phyloP scores from a whole-genome alignment of 2,888 invertebrate species.

The Acleris sparsana region DNA sequence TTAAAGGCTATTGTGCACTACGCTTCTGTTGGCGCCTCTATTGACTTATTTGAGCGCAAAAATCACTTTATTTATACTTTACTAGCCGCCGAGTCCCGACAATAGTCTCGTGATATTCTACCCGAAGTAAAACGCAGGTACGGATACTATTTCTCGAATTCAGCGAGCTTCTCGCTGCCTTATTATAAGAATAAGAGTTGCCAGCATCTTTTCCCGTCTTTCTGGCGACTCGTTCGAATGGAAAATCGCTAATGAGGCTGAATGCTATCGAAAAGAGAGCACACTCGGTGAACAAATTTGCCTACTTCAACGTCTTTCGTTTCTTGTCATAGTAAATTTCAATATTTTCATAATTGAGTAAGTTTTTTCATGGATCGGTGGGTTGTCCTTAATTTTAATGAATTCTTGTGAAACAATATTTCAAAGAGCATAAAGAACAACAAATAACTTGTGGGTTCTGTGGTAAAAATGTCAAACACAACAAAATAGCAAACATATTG shows the following conservation, averaged over 20 bases:
- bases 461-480: too few species aligned
- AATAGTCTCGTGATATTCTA: slow-evolving; percentile 52
- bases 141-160: slow-evolving; percentile 45
- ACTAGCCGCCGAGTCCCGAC: slow-evolving; percentile 34
- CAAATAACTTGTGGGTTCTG: too few species aligned
- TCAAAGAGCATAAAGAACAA: too few species aligned
- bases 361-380: background rate
- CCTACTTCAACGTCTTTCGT: slow-evolving; percentile 49
- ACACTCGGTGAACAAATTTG: slow-evolving; percentile 55
- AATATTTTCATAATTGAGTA: slow-evolving; percentile 9
- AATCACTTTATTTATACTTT: too few species aligned
- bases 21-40: too few species aligned
- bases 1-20: too few species aligned
- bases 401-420: too few species aligned
- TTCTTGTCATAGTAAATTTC: slow-evolving; percentile 40
- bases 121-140: slow-evolving; percentile 47
- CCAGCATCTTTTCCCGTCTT: slow-evolving; percentile 54
- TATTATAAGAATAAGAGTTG: slow-evolving; percentile 53
- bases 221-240: slow-evolving; percentile 54
- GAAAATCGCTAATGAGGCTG: slow-evolving; percentile 75
- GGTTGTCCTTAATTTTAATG: too few species aligned
- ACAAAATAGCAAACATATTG: too few species aligned
- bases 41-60: too few species aligned
- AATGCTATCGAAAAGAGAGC: slow-evolving; percentile 61
- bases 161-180: slow-evolving; percentile 47